A percentile compares a stretch with the other conserved stretches of the same genome.
These are phyloP conservation scores for Heloderma charlesbogerti DNA, from an alignment of 2,113 vertebrate species.

Conservation along the genomic window DNA sequence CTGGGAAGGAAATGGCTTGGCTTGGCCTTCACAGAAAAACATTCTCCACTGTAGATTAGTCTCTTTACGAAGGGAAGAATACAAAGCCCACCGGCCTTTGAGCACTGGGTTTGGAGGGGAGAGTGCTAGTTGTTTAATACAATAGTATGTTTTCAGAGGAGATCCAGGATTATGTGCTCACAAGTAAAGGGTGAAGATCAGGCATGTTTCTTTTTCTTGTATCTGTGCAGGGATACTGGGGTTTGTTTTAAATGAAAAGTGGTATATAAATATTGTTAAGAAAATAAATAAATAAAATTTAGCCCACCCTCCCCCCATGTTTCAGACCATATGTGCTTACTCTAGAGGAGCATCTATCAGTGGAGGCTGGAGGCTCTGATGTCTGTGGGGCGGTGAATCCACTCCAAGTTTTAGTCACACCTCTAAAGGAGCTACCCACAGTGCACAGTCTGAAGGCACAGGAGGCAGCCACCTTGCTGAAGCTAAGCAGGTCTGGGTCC, in stretches of 20 bases:
- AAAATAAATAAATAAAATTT: too few relatives aligned
- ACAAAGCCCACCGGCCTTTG: conserved; percentile 64
- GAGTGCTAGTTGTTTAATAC: conserved; percentile 30
- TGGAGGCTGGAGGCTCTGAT: too few relatives aligned
- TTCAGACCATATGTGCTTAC: not conserved
- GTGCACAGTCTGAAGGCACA: too few relatives aligned
- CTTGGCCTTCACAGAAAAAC: conserved; percentile 65
- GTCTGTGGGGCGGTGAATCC: too few relatives aligned
- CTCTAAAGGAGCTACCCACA: too few relatives aligned
- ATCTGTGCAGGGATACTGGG: not conserved
- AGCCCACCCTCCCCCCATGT: not conserved
- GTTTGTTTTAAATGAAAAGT: not conserved
- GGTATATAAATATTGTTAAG: too few relatives aligned
- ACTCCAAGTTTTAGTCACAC: too few relatives aligned
- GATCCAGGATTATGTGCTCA: not conserved
- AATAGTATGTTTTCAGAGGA: not conserved
- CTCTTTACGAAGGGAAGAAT: conserved; percentile 64
- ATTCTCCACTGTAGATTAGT: conserved; percentile 62
- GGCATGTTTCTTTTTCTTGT: not conserved
- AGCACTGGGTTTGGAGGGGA: conserved; percentile 65
- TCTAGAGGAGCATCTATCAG: not conserved
- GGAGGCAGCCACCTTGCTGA: too few relatives aligned
- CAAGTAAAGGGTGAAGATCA: not conserved
- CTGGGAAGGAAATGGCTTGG: conserved; percentile 74
- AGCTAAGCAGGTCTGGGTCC: too few relatives aligned